These are phyloP conservation scores for Saguinus imperator DNA, from an alignment of 2,113 vertebrate species.

Conservation along the genomic window DNA sequence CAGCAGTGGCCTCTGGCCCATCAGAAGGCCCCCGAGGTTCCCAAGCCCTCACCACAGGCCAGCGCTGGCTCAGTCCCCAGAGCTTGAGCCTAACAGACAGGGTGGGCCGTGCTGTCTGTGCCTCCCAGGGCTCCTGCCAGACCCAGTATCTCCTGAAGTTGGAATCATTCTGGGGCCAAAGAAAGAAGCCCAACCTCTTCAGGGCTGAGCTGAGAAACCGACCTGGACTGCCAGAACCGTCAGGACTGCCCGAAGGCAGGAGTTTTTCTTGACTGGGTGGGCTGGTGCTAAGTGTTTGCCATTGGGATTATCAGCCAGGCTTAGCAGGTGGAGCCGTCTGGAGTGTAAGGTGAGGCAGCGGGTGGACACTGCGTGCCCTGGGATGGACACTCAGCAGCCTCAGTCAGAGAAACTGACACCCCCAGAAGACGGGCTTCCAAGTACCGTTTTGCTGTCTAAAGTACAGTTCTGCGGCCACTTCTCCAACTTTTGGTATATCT, in stretches of 20 bases:
- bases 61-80: background rate
- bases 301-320: background rate
- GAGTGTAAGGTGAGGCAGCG: rapidly evolving
- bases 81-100: rapidly evolving
- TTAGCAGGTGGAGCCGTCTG: background rate
- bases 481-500: background rate
- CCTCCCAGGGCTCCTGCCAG: background rate
- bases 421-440: background rate
- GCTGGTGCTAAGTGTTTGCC: rapidly evolving
- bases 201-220: background rate
- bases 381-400: rapidly evolving
- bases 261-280: background rate
- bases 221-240: background rate
- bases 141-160: background rate
- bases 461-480: background rate
- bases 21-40: background rate
- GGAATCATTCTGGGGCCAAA: background rate
- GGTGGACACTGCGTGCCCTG: rapidly evolving
- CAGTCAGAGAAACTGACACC: background rate
- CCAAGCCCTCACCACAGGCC: rapidly evolving
- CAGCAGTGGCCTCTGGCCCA: rapidly evolving
- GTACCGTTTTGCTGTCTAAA: rapidly evolving
- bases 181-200: background rate
- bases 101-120: rapidly evolving
- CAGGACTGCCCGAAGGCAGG: background rate